A percentile compares a stretch with the other conserved stretches of the same genome.
Conservation (phyloP, 2,797 vertebrate species). For the Macroramphosus scolopax region DNA sequence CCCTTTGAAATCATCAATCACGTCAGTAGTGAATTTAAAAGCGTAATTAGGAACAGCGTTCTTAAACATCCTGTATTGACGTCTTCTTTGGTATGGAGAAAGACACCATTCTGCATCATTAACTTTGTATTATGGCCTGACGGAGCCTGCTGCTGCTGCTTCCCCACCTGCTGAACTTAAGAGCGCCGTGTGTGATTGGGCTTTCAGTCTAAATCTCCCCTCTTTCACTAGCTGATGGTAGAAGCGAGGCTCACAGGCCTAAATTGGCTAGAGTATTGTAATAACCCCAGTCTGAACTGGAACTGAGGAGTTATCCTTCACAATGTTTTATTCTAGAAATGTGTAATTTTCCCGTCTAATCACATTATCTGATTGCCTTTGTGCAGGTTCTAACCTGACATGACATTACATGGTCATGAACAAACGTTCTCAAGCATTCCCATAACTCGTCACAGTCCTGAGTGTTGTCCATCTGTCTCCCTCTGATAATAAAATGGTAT, state of each 20-base stretch:
- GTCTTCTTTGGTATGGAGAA: slow-evolving; percentile 78
- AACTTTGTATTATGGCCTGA: slow-evolving; percentile 84
- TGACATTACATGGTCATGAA: slow-evolving; percentile 28
- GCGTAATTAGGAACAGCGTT: slow-evolving; percentile 81
- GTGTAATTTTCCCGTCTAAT: slow-evolving; percentile 39
- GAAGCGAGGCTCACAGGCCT: slow-evolving; percentile 63
- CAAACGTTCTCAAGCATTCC: slow-evolving; percentile 38
- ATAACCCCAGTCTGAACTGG: slow-evolving; percentile 41
- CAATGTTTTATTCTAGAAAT: slow-evolving; percentile 30
- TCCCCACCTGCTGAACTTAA: slow-evolving; percentile 74
- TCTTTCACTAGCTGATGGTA: slow-evolving; percentile 64
- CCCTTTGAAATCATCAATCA: slow-evolving; percentile 84
- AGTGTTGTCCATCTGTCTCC: slow-evolving; percentile 51
- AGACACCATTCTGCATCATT: slow-evolving; percentile 83
- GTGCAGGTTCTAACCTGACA: slow-evolving; percentile 31
- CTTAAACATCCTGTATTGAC: slow-evolving; percentile 83
- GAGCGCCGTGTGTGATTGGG: slow-evolving; percentile 74
- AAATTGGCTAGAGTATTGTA: slow-evolving; percentile 69
- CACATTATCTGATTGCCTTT: slow-evolving; percentile 44
- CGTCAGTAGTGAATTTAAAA: slow-evolving; percentile 78
- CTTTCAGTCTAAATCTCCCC: slow-evolving; percentile 72
- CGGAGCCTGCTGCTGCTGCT: slow-evolving; percentile 77
- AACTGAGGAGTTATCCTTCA: slow-evolving; percentile 29
- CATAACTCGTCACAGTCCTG: slow-evolving; percentile 47
- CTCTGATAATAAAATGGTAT: slow-evolving; percentile 64